Percentiles rank a stretch among this genome's conserved stretches.
Conservation (phyloP, 2,113 vertebrate genomes). For the Oreocharis arfaki region DNA sequence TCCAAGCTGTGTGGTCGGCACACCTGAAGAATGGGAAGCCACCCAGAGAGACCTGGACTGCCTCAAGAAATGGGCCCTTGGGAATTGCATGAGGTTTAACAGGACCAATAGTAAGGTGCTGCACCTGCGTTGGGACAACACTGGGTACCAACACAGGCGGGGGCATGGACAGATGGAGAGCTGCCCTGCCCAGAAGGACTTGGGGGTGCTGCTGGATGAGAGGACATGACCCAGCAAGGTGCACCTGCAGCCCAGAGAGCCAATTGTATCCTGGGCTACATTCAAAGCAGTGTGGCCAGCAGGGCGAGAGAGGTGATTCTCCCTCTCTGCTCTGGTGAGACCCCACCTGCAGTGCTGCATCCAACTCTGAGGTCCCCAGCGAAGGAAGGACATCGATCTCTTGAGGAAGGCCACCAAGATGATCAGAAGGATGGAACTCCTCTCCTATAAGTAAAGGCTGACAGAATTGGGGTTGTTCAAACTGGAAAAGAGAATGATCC, state of each 20-base stretch:
- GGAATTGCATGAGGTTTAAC: not conserved
- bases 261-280: not conserved
- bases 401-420: not conserved
- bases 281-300: not conserved
- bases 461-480: not conserved
- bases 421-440: not conserved
- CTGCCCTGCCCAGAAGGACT: not conserved
- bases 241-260: not conserved
- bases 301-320: not conserved
- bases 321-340: not conserved
- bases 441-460: not conserved
- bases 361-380: not conserved
- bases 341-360: not conserved
- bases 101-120: not conserved
- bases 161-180: not conserved
- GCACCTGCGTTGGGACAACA: fast-evolving
- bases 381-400: not conserved
- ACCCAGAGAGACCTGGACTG: not conserved
- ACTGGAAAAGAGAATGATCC: not conserved
- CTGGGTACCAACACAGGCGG: not conserved
- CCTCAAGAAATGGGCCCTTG: not conserved
- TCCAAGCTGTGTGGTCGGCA: not conserved
- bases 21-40: not conserved
- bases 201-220: not conserved
- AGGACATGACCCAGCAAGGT: not conserved